These are phyloP conservation scores for Pantelozetes paolii DNA, from an alignment of 2,888 invertebrate species.

Conservation along the genomic window DNA sequence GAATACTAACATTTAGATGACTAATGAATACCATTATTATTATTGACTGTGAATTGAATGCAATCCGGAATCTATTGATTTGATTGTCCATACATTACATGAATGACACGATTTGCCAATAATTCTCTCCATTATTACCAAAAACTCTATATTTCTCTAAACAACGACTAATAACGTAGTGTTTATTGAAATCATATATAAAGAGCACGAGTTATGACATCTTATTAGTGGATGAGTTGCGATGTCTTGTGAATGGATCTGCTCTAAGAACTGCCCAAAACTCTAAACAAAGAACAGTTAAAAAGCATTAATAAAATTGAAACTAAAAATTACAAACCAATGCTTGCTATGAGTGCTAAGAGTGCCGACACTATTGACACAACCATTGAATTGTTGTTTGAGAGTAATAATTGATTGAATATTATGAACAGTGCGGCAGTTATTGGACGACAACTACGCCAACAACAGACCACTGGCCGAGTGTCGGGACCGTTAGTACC, in stretches of 20 bases:
- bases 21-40: no score
- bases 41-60: slow-evolving; percentile 21
- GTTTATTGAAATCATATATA: neutral
- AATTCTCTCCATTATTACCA: slow-evolving; percentile 1
- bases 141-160: slow-evolving; percentile 9
- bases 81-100: slow-evolving; percentile 33
- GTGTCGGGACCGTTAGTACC: slow-evolving; percentile 46
- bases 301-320: neutral
- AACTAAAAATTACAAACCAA: neutral
- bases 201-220: slow-evolving; percentile 30
- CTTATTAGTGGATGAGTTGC: slow-evolving; percentile 21
- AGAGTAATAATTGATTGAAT: slow-evolving; percentile 31
- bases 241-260: slow-evolving; percentile 14
- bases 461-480: slow-evolving; percentile 47
- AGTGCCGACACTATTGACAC: slow-evolving; percentile 23
- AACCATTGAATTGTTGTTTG: neutral
- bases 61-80: slow-evolving; percentile 21
- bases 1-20: neutral
- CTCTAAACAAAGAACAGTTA: neutral
- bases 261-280: neutral
- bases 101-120: slow-evolving; percentile 35
- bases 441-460: slow-evolving; percentile 49
- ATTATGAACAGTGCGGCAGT: slow-evolving; percentile 49
- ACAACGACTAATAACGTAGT: slow-evolving; percentile 28
- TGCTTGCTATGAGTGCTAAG: slow-evolving; percentile 13